Evolutionary conservation across 2,888 invertebrate genomes (phyloP), one percentile per base, ranked within the genome.

Genomic region (Diabrotica balteata): DNA sequence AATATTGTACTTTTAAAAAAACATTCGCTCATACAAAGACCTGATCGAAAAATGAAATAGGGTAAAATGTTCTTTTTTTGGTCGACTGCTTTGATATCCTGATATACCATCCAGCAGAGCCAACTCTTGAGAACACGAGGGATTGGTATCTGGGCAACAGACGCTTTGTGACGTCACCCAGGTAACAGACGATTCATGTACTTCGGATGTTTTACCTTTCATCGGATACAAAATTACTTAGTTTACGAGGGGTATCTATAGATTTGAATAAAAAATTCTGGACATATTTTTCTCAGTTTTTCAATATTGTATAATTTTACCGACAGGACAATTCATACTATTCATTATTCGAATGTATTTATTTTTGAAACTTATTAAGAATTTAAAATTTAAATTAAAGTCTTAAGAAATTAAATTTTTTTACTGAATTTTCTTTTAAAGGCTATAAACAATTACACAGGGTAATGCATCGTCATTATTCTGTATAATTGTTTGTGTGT

Each of bases 141-240:
- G 80, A 79, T 79, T 79, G 83, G 84, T 84, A 78, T 78, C 84
- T 80, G 78, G 77, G 84, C 82, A 83, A 84, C 84, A 82, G 79
- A 79, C 79, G 80, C 82, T 82, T 81, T 82, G 81, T 82, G 82
- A 82, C 81, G 81, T 83, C 82, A 82, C 83, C 83, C 81, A 81
- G 83, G 84, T 82, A 82, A 83, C 84, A 74, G 73, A 69, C 70
- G 67, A 68, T 67, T 69, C 69, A 63, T 70, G 68, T 71, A 68
- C 66, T 65, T 64, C 63, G 63, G 61, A 66, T 69, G 69, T 68
- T 69, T 70, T 68, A 65, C 58, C 32, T 58, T 64, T 52, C 22
- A 10, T 58, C 44, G 8, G 46, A 45, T 22, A 32, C 8, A 63
- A 63, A 63, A 57, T 63, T 57, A 57, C 8, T n/a, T 64, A 11